These are phyloP conservation scores for Actinopyga echinites DNA, from an alignment of 53 echinoderm and acorn worm species.

Conservation along the genomic window DNA sequence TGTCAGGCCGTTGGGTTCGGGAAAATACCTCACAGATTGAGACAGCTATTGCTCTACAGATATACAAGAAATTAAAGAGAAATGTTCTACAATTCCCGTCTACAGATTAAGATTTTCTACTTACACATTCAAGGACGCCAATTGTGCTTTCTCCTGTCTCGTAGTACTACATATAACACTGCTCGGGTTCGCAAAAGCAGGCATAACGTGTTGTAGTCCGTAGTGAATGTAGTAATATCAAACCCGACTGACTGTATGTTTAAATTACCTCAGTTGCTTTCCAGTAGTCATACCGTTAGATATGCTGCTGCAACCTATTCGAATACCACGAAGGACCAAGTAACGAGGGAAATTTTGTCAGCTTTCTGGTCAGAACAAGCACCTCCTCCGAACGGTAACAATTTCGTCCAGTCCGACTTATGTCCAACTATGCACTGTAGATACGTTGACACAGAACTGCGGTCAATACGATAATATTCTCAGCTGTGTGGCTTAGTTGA, in stretches of 20 bases:
- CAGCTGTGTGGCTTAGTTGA: constrained; percentile 7
- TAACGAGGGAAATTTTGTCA: neutral
- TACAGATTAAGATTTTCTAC: neutral
- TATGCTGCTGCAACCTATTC: too few relatives aligned
- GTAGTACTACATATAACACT: constrained; percentile 7
- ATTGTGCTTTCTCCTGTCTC: constrained; percentile 1
- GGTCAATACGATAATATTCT: constrained; percentile 9
- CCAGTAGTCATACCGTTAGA: too few relatives aligned
- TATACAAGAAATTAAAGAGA: too few relatives aligned
- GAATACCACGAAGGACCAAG: neutral
- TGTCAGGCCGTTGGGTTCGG: too few relatives aligned
- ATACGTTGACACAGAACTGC: neutral
- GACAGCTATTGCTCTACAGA: too few relatives aligned
- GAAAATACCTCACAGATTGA: too few relatives aligned
- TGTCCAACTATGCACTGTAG: constrained; percentile 21
- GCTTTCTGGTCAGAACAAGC: neutral
- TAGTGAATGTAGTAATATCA: too few relatives aligned
- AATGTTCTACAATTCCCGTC: too few relatives aligned
- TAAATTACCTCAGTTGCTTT: too few relatives aligned
- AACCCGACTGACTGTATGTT: too few relatives aligned
- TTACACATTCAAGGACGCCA: constrained; percentile 34
- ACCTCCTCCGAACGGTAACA: constrained; percentile 9
- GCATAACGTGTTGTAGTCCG: constrained; percentile 33
- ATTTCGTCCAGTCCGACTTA: constrained; percentile 13
- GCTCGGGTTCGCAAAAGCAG: constrained; percentile 18